A percentile compares a stretch with the other conserved stretches of the same genome.
Evolutionary conservation across 2,113 vertebrate genomes (phyloP).

Genomic region (Osmerus mordax): DNA sequence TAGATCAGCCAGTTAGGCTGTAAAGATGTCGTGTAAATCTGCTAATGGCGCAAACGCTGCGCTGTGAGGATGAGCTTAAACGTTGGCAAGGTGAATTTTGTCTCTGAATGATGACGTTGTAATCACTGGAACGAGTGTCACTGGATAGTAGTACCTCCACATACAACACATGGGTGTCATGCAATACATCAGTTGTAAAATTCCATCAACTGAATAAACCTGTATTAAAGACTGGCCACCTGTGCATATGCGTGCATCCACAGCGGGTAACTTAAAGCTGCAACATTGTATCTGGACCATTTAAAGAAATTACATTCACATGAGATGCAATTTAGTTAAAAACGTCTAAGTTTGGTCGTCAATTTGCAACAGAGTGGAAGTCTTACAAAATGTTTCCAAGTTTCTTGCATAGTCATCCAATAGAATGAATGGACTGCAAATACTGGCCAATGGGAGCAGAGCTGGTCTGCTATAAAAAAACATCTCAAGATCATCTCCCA

Average conservation of each 20-base stretch:
- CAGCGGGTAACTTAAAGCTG: no score
- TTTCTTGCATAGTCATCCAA: constrained; percentile 55
- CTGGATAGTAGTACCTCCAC: no score
- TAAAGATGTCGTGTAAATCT: constrained; percentile 17
- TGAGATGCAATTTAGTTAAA: no score
- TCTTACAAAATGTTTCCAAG: not conserved
- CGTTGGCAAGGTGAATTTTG: not conserved
- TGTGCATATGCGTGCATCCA: no score
- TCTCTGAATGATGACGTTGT: not conserved
- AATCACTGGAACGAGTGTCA: not conserved
- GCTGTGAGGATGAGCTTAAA: not conserved
- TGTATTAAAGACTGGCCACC: no score
- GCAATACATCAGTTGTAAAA: no score
- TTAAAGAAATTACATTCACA: no score
- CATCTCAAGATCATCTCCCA: not conserved
- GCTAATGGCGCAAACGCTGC: not conserved
- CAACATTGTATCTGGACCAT: no score
- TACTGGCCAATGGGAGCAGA: constrained; percentile 78
- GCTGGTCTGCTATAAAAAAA: constrained; percentile 78
- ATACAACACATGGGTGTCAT: no score
- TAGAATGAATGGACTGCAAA: constrained; percentile 88
- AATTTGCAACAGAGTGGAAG: not conserved
- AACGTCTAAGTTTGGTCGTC: no score
- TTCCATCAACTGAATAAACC: no score
- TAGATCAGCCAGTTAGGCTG: rapidly evolving